Evolutionary conservation across 2,797 vertebrate genomes (phyloP).

Genomic region (Odontamblyopus lacepedii): DNA sequence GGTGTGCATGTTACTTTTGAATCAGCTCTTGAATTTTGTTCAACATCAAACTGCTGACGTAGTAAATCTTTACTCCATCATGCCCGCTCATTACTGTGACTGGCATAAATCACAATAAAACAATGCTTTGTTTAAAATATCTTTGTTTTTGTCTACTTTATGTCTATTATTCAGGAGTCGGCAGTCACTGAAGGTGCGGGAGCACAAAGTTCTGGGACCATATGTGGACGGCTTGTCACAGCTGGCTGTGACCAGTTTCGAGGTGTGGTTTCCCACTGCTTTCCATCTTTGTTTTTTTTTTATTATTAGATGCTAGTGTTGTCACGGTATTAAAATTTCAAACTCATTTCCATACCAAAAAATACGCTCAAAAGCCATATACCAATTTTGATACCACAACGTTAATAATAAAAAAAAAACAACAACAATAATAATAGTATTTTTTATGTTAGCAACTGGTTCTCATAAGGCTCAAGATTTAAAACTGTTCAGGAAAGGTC

Average conservation of each 20-base stretch:
- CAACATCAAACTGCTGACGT: background rate
- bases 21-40: background rate
- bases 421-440: too few species aligned
- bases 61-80: background rate
- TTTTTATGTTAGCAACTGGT: too few species aligned
- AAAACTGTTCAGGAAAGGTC: too few species aligned
- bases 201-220: conserved; percentile 96
- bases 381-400: too few species aligned
- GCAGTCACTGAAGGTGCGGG: conserved; percentile 96
- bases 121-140: too few species aligned
- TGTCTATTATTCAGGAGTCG: conserved; percentile 78
- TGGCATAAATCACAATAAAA: background rate
- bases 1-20: background rate
- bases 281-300: conserved; percentile 12
- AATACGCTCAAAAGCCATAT: too few species aligned
- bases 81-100: background rate
- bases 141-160: conserved; percentile 3
- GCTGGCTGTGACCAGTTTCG: conserved; percentile 93
- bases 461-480: too few species aligned
- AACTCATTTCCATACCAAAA: too few species aligned
- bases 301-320: conserved; percentile 36
- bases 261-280: conserved; percentile 77
- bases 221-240: conserved; percentile 98
- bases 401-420: too few species aligned
- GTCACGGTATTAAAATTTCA: too few species aligned